Conservation (phyloP, 2,113 vertebrate genomes). For the Isichthys henryi region DNA sequence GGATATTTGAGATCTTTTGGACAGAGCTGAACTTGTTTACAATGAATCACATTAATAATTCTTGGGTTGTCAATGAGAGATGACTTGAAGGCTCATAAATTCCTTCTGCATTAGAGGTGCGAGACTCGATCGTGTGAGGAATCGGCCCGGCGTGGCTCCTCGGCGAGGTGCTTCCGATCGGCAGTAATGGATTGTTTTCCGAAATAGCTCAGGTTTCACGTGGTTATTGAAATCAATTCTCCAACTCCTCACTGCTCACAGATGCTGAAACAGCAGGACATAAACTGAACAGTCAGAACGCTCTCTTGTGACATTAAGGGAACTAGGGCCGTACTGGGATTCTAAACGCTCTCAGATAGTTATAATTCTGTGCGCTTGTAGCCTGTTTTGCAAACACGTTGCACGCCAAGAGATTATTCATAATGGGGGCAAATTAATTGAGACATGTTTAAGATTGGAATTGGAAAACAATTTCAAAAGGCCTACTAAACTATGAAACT, state of each 20-base stretch:
- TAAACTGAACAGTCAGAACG: conserved; percentile 12
- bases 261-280: conserved; percentile 35
- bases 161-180: not conserved
- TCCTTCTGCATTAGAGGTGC: not conserved
- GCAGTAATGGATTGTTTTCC: conserved; percentile 36
- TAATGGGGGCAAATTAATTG: not conserved
- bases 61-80: not conserved
- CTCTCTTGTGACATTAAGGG: conserved; percentile 5
- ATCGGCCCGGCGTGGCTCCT: not conserved
- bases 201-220: conserved; percentile 21
- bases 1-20: not conserved
- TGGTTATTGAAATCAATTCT: conserved; percentile 41
- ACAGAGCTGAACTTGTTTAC: not conserved
- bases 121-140: not conserved
- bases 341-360: conserved; percentile 3
- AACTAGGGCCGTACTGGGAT: not conserved
- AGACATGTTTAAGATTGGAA: not conserved
- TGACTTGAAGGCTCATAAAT: not conserved
- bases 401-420: not conserved
- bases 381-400: conserved; percentile 3
- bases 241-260: conserved; percentile 16
- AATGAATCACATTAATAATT: not conserved
- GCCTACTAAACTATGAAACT: not conserved
- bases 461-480: not conserved
- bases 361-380: not conserved